These are phyloP conservation scores for Zapornia atra DNA, from an alignment of 2,113 vertebrate species.

Conservation along the genomic window DNA sequence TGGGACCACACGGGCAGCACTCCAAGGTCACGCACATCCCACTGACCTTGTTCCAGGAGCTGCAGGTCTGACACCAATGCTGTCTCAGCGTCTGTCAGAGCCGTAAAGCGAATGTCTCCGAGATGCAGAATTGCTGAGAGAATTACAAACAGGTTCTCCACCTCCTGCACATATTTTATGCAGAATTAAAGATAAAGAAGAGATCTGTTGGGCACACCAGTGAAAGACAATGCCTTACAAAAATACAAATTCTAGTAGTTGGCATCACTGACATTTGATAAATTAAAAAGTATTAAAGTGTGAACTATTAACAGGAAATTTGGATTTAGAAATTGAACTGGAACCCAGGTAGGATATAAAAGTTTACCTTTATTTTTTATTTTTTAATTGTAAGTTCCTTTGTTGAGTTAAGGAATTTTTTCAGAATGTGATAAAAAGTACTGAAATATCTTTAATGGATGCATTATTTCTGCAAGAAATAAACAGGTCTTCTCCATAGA, in stretches of 20 bases:
- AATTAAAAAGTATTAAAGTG: neutral
- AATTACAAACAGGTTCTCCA: slow-evolving; percentile 89
- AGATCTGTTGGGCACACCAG: neutral
- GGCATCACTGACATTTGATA: neutral
- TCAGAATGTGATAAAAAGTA: neutral
- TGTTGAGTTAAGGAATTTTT: neutral
- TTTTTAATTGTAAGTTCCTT: neutral
- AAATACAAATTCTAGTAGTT: neutral
- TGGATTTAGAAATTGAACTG: neutral
- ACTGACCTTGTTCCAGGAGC: slow-evolving; percentile 92
- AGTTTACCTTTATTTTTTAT: neutral
- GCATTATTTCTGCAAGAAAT: neutral
- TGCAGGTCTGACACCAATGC: slow-evolving; percentile 89
- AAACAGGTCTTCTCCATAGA: neutral
- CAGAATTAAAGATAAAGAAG: slow-evolving; percentile 27
- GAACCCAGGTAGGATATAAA: neutral
- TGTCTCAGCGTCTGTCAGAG: slow-evolving; percentile 81
- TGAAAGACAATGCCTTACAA: neutral
- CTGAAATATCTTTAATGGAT: neutral
- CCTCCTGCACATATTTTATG: slow-evolving; percentile 77
- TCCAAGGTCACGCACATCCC: neutral
- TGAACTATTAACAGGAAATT: neutral
- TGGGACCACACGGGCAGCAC: accelerated
- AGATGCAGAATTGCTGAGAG: slow-evolving; percentile 89
- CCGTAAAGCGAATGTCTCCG: slow-evolving; percentile 86